Conservation (phyloP, 2,888 invertebrate genomes). For the Amphipoea lucens region DNA sequence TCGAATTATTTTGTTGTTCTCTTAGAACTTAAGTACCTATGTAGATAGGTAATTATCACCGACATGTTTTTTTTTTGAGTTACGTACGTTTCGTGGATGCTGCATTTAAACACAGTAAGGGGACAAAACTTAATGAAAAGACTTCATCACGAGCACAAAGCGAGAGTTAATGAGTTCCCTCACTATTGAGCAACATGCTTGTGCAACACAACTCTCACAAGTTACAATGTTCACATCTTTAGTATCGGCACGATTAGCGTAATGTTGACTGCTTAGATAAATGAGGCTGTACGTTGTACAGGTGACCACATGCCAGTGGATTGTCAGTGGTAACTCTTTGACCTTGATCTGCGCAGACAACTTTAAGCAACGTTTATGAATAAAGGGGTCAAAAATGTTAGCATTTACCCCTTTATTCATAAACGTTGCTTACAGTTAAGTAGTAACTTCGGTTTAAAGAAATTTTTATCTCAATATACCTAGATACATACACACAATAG, state of each 20-base stretch:
- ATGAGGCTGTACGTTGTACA: background rate
- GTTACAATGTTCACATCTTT: slow-evolving; percentile 21
- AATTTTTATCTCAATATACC: no score
- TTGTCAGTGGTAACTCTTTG: background rate
- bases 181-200: slow-evolving; percentile 35
- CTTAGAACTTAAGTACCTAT: no score
- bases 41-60: no score
- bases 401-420: no score
- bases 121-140: background rate
- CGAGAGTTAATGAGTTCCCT: background rate
- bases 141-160: slow-evolving; percentile 20
- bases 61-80: background rate
- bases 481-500: no score
- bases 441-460: no score
- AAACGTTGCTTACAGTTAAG: no score
- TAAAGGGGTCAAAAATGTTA: no score
- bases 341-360: background rate
- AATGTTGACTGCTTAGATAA: background rate
- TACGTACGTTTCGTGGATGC: background rate
- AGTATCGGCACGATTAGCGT: slow-evolving; percentile 12
- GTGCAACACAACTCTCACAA: slow-evolving; percentile 31
- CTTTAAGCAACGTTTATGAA: no score
- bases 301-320: no score
- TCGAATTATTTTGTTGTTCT: background rate
- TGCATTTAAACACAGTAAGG: background rate